Base-by-base conservation (phyloP, 2,888 invertebrate genomes). In the Cecidostiba fungosa region DNA sequence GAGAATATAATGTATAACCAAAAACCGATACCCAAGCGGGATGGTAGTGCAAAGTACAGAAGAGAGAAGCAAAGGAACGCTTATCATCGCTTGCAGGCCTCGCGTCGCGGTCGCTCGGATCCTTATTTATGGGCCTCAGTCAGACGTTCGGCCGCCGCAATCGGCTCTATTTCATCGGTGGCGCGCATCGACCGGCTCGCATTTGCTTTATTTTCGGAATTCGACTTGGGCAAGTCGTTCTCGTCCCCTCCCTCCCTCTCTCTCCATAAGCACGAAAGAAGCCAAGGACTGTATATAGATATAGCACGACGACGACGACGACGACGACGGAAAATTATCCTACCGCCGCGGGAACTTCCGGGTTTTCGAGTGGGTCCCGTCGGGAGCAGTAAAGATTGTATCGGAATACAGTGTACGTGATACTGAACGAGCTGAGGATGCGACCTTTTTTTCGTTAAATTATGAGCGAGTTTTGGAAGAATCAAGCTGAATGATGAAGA, bases 121-220 rank as follows among this genome's bases (percentile, higher is more conserved):
- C 92, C 91, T 92, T 92, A 93, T 93, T 93, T 93, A 93, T 92
- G 91, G 74, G 88, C 87, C 89, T 88, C 89, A 89, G 91, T 90
- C 91, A 91, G 90, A 81, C 73, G 39, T 69, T 84, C 74, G 78
- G 91, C 90, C 91, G 90, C 90, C 89, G 90, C 92, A 91, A 91
- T 92, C 92, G 92, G 92, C 92, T 89, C 90, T 89, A 91, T 90
- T 91, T 90, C 89, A 90, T 85, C 84, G 82, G 78, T 47, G n/a
- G 16, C 26, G 23, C 16, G 69, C 86, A 77, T 83, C 85, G 79
- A 88, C 88, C 88, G 88, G 19, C 12, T 32, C 87, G 84, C 88
- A 88, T 88, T 89, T 89, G 89, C 89, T 89, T 91, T 90, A 90
- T 89, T 91, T 91, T 90, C 88, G 87, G 84, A 74, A 89, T 88